Base-by-base conservation (phyloP, 2,888 invertebrate species). In the Clivina fossor region DNA sequence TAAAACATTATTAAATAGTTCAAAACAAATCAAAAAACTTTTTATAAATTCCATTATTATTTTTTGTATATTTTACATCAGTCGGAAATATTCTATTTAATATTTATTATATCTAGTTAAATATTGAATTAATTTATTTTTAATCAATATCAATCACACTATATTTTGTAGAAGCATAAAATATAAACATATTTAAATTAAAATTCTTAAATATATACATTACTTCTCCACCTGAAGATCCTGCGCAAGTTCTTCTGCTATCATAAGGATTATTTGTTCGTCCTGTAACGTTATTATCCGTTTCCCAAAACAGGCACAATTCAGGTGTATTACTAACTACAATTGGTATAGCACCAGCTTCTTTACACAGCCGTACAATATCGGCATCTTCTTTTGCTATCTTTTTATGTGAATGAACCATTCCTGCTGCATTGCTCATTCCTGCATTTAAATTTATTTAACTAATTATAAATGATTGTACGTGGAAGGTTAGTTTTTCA, bases 211-310 rank as follows among this genome's bases (percentile, higher is more conserved):
- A 26, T 26, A 7, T 5, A 26, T 26, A 26, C n/a, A 19, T 63
- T 66, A 88, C 90, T 79, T 92, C 91, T 5, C 90, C 90, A 24
- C 94, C 94, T 1, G 93, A 93, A 20, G 93, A 94, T 2, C 95
- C 95, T 0, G 93, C 95, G 0, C 86, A 77, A 0, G 83, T 90
- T 63, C 85, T 78, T 0, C 78, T 78, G 1, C 82, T 77, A 67
- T 91, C 83, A 70, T 93, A 91, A 0, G 96, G 93, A 76, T 96
- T 96, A 61, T 78, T 79, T 0, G 92, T 88, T 32, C 82, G 76
- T 0, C 95, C 94, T 30, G 84, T 82, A 1, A 92, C 76, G 43
- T 84, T 79, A 71, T 92, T 94, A 46, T 80, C 81, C 4, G 88
- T 88, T 74, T 95, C 94, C 82, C 88, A 90, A 70, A 90, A 91